These are phyloP conservation scores for Ceriagrion tenellum DNA, from an alignment of 2,888 invertebrate genomes.

Conservation along the genomic window DNA sequence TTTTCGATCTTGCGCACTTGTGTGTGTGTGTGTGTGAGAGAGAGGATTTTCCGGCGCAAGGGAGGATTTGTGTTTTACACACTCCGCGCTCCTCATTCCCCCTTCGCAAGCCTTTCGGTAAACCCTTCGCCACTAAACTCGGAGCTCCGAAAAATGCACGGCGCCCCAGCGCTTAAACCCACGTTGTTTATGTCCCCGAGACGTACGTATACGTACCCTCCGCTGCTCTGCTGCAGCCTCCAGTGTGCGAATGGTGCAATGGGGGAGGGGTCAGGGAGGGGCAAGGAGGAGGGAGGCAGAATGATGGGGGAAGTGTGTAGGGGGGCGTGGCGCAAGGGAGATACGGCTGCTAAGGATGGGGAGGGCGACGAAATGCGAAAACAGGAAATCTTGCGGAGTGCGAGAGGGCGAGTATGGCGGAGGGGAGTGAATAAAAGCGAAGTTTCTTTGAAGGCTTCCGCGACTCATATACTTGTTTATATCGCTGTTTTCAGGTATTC, in stretches of 20 bases:
- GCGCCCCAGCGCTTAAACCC: neutral
- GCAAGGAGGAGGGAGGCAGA: too few relatives aligned
- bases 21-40: neutral
- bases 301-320: too few relatives aligned
- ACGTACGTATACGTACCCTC: neutral
- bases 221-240: neutral
- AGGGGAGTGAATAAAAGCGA: neutral
- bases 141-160: constrained; percentile 22
- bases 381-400: neutral
- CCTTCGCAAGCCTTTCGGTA: neutral
- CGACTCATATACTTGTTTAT: too few relatives aligned
- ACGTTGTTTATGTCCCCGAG: constrained; percentile 1
- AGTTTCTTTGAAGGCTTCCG: too few relatives aligned
- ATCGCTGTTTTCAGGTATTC: too few relatives aligned
- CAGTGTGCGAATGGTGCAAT: neutral
- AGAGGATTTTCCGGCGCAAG: neutral
- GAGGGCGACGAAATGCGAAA: neutral
- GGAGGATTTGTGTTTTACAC: constrained; percentile 26
- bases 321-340: too few relatives aligned
- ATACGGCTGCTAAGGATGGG: neutral
- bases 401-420: neutral
- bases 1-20: neutral
- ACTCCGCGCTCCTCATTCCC: neutral
- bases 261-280: neutral
- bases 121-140: constrained; percentile 22